Base-by-base conservation (phyloP, 2,113 vertebrate species). In the Labeo rohita region DNA sequence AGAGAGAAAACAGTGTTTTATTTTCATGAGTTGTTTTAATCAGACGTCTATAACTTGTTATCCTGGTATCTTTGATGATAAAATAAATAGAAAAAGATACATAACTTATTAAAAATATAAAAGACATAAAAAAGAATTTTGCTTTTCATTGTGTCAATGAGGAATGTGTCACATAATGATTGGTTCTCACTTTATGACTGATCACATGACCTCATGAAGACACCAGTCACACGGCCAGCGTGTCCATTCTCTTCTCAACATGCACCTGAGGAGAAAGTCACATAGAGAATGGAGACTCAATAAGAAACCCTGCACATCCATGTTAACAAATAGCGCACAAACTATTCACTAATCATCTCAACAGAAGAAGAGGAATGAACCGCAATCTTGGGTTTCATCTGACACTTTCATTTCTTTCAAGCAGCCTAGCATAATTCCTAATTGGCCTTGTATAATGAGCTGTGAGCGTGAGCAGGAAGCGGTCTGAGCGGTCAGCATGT, bases 181-280 rank as follows among this genome's bases (percentile, higher is more conserved):
- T 2, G 28, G 23, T 28, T 66, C 23, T 34, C 11, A 2, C 23
- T 66, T 66, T 7, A 12, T 59, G 56, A 61, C 56, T 10, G 63
- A 72, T 73, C 18, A 56, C 49, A 6, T 36, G 11, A 34, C 15
- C 12, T 16, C 4, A 77, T n/a, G 39, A 34, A 36, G 66, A 81
- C 54, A 74, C 45, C 74, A 28, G 28, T 91, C 91, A 92, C 12
- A 80, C 45, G 61, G 85, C 80, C 91, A 85, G 39, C 68, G 72
- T 10, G n/a, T 91, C 85, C 16, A 70, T 65, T 86, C 84, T 87
- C 86, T 85, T 90, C n/a, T 68, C 21, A 72, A 84, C 86, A n/a
- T 89, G 92, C 1, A 89, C 45, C 93, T 94, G 85, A 28, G 87
- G 83, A 88, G 9, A 90, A 39, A 85, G 10, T 11, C 50, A 61